Conservation (phyloP, 2,113 vertebrate species). For the Corythornis cristatus region DNA sequence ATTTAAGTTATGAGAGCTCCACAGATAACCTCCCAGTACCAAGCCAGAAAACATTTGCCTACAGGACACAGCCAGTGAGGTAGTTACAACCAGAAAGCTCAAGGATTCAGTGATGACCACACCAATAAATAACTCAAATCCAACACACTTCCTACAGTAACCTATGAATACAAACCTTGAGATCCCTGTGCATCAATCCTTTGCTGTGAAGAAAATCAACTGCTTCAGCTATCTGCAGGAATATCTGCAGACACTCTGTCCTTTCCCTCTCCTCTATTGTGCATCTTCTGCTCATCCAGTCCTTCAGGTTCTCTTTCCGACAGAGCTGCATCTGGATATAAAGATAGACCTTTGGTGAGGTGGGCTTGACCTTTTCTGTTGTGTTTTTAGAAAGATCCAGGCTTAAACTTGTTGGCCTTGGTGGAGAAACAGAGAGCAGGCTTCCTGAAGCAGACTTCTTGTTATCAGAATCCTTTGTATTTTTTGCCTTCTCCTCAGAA, state of each 20-base stretch:
- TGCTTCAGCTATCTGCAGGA: constrained; percentile 95
- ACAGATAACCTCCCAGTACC: background rate
- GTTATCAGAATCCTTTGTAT: constrained; percentile 27
- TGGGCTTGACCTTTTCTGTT: constrained; percentile 73
- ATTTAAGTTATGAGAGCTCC: background rate
- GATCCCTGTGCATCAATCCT: constrained; percentile 98
- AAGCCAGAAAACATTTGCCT: background rate
- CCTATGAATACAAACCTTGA: constrained; percentile 85
- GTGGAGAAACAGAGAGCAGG: constrained; percentile 78
- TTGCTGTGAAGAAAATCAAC: constrained; percentile 95
- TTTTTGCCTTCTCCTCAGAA: constrained; percentile 45
- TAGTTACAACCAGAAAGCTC: background rate
- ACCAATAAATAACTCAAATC: background rate
- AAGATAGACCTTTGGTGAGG: constrained; percentile 94
- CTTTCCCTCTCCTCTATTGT: constrained; percentile 86
- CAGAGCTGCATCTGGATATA: constrained; percentile 99
- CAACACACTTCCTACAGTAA: background rate
- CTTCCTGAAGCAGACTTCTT: constrained; percentile 64
- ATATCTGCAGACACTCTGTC: constrained; percentile 90
- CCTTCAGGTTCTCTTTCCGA: constrained; percentile 96
- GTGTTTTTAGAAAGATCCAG: constrained; percentile 79
- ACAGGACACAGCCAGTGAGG: background rate
- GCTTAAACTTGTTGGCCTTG: constrained; percentile 86
- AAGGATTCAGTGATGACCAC: background rate
- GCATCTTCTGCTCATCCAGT: constrained; percentile 93